Percentiles rank a stretch among this genome's conserved stretches.
These are phyloP conservation scores for Rousettus madagascariensis DNA, from an alignment of 2,797 vertebrate genomes.

Conservation along the genomic window DNA sequence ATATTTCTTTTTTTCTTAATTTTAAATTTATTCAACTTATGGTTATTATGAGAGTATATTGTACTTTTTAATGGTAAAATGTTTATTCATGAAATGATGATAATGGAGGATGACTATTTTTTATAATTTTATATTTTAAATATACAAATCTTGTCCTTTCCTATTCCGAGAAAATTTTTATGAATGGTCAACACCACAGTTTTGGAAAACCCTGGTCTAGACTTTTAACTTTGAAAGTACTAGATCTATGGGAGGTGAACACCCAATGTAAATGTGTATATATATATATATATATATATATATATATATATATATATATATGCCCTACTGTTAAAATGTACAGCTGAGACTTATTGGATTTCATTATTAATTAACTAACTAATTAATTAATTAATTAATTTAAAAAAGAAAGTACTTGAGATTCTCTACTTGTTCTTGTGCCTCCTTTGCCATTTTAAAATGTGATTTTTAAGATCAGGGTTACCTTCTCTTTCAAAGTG, in stretches of 20 bases:
- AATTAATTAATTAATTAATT: too few species aligned
- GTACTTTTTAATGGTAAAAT: conserved; percentile 18
- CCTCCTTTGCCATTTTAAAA: neutral
- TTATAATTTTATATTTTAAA: conserved; percentile 23
- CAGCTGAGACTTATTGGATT: too few species aligned
- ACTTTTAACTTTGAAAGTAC: neutral
- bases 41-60: neutral
- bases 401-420: too few species aligned
- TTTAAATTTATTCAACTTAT: neutral
- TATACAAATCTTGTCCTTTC: neutral
- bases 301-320: too few species aligned
- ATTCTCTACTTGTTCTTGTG: neutral
- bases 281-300: too few species aligned
- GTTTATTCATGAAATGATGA: conserved; percentile 18
- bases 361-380: too few species aligned
- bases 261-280: too few species aligned
- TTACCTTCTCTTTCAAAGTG: neutral
- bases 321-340: too few species aligned
- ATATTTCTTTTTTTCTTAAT: conserved; percentile 11
- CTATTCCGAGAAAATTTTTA: neutral
- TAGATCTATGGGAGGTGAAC: too few species aligned
- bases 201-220: neutral
- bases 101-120: neutral
- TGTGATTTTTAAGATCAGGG: neutral
- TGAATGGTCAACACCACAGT: neutral